Base-by-base conservation (phyloP, 2,797 vertebrate genomes). In the Amblyraja radiata region DNA sequence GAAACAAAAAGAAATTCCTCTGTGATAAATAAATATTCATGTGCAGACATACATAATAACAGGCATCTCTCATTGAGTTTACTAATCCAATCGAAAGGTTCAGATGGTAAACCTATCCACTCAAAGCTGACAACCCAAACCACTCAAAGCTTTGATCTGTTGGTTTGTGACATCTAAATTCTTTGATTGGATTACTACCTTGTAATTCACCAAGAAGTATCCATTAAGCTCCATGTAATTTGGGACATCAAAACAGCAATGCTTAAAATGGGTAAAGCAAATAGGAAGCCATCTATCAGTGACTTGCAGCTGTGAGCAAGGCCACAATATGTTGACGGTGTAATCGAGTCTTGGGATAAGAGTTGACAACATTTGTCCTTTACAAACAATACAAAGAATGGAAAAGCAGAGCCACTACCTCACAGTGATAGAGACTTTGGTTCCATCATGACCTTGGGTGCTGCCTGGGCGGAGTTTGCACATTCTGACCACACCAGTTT, bases 151-250 rank as follows among this genome's bases (percentile, higher is more conserved):
- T 92, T 91, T 92, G 90, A 92, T 92, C 90, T 76, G 13, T 18
- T 74, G 71, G 21, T 16, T 74, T 92, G 14, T n/a, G 90, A 92
- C 71, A 74, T 54, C 90, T 58, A 92, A 58, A 58, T 92, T 21
- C 90, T 46, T 92, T 92, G 90, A 92, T 46, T 92, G 90, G 90
- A 92, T 76, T 92, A 76, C 32, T 74, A 32, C 21, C 68, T 74
- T 92, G 90, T 92, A 92, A 92, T 76, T 76, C 90, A 76, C 39
- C 71, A 92, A 92, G 39, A 92, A 76, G 61, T n/a, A 58, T 92
- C 39, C 90, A 92, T 92, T 92, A 74, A 2, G 36, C 71, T 92
- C 39, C 1, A n/a, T 92, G 90, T 92, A 76, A 91, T 92, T n/a
- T 74, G 68, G 90, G 46, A 73, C 23, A 54, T 74, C 71, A 91